Conservation (phyloP, 2,113 vertebrate species). For the Ursus arctos region DNA sequence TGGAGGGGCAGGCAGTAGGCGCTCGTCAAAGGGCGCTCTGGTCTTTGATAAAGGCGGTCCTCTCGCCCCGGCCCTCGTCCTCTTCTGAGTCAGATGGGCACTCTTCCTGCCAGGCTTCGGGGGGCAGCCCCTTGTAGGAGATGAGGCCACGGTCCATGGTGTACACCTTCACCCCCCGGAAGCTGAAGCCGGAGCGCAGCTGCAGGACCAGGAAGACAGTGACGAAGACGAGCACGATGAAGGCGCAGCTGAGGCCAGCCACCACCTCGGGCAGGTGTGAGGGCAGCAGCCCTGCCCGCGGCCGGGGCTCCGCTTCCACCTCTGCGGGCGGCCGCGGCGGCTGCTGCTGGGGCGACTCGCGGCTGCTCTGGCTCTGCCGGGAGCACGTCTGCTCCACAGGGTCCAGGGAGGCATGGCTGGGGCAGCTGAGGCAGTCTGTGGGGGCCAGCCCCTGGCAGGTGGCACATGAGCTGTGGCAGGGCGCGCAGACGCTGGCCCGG, state of each 20-base stretch:
- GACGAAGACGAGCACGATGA: constrained; percentile 93
- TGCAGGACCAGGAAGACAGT: constrained; percentile 95
- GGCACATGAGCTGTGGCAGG: constrained; percentile 94
- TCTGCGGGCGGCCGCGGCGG: constrained; percentile 81
- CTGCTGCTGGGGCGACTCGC: constrained; percentile 88
- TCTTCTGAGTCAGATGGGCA: constrained; percentile 94
- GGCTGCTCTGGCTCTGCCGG: constrained; percentile 96
- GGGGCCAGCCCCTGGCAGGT: constrained; percentile 91
- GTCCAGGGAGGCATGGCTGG: constrained; percentile 92
- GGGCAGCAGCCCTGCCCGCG: constrained; percentile 62
- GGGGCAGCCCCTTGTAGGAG: constrained; percentile 97
- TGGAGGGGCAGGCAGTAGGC: constrained; percentile 68
- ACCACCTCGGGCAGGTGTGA: constrained; percentile 91
- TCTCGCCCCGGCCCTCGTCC: constrained; percentile 94
- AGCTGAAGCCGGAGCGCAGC: constrained; percentile 91
- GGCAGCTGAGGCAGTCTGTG: constrained; percentile 95
- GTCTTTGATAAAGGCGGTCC: constrained; percentile 99
- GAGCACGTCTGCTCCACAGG: constrained; percentile 91
- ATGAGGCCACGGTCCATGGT: constrained; percentile 92
- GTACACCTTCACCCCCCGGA: constrained; percentile 91
- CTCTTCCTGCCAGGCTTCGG: constrained; percentile 95
- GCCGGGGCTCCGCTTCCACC: constrained; percentile 79
- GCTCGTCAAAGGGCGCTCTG: constrained; percentile 98
- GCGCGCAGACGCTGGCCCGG: constrained; percentile 93
- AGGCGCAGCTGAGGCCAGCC: constrained; percentile 94